phyloP scores from a whole-genome alignment of 2,888 invertebrate species.

The Habrosyne pyritoides region DNA sequence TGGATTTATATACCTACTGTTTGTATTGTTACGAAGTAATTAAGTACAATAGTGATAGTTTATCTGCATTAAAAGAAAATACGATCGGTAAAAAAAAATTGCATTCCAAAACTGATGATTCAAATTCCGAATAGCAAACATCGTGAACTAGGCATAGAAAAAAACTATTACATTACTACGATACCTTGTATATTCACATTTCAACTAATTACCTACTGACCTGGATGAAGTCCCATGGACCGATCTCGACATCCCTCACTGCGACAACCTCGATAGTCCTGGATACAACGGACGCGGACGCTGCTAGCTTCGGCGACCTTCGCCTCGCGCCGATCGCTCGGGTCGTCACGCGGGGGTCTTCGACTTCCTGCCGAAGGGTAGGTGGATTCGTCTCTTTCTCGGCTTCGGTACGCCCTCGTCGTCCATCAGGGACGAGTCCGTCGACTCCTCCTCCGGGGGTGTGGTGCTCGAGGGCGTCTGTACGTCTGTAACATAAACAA shows the following conservation, averaged over 20 bases:
- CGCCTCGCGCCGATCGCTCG: background rate
- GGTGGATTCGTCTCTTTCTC: slow-evolving; percentile 85
- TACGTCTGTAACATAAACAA: slow-evolving; percentile 34
- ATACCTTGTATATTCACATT: background rate
- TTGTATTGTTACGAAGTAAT: background rate
- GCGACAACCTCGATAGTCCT: background rate
- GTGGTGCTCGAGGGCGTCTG: slow-evolving; percentile 64
- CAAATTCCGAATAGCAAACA: background rate
- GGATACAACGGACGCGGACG: background rate
- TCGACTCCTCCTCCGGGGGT: slow-evolving; percentile 87
- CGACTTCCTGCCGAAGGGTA: slow-evolving; percentile 85
- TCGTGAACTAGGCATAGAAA: background rate
- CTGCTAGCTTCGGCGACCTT: background rate
- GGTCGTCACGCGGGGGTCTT: slow-evolving; percentile 79
- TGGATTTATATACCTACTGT: background rate
- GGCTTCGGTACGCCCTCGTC: slow-evolving; percentile 82
- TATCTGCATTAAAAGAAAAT: too few relatives aligned
- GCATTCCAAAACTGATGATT: background rate
- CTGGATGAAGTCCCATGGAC: slow-evolving; percentile 11
- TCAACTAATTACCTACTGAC: background rate
- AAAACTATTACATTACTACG: background rate
- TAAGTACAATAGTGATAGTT: background rate
- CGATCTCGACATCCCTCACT: slow-evolving; percentile 11
- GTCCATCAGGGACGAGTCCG: slow-evolving; percentile 87
- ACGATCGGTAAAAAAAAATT: background rate